Conservation (phyloP, 2,113 vertebrate species). For the Odontesthes bonariensis region DNA sequence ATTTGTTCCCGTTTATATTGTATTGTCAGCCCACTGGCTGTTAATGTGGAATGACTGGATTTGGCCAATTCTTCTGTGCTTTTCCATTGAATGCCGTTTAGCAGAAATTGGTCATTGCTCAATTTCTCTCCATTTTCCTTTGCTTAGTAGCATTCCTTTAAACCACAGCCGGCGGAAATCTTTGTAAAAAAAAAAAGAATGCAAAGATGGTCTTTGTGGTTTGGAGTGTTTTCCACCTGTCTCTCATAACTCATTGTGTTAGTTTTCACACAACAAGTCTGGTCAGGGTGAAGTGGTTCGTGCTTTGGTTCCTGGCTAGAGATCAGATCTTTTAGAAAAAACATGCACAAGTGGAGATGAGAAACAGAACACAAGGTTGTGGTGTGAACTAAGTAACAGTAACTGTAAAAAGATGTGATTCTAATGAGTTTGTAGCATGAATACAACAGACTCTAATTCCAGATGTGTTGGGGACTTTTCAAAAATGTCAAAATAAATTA, state of each 20-base stretch:
- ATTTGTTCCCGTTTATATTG: conserved; percentile 32
- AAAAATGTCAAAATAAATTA: no score
- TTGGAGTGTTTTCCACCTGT: conserved; percentile 53
- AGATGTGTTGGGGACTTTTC: no score
- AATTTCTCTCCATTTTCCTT: conserved; percentile 41
- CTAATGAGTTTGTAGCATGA: neutral
- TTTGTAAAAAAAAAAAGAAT: conserved; percentile 17
- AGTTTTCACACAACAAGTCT: conserved; percentile 31
- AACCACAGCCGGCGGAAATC: conserved; percentile 41
- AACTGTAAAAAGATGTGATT: neutral
- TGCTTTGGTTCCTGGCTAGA: conserved; percentile 27
- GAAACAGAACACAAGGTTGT: conserved; percentile 10
- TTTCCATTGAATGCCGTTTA: conserved; percentile 42
- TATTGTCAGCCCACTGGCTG: conserved; percentile 18
- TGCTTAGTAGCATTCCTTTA: conserved; percentile 32
- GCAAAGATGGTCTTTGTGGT: conserved; percentile 33
- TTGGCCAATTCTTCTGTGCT: conserved; percentile 18
- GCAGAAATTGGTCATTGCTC: conserved; percentile 32
- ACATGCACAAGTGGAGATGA: neutral
- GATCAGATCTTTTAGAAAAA: conserved; percentile 25
- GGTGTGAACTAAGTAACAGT: conserved; percentile 9
- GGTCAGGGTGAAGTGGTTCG: conserved; percentile 36
- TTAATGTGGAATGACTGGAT: conserved; percentile 43
- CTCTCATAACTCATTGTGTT: conserved; percentile 38
- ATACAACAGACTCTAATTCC: neutral